Conservation (phyloP, 2,797 vertebrate genomes). For the Tadarida brasiliensis region DNA sequence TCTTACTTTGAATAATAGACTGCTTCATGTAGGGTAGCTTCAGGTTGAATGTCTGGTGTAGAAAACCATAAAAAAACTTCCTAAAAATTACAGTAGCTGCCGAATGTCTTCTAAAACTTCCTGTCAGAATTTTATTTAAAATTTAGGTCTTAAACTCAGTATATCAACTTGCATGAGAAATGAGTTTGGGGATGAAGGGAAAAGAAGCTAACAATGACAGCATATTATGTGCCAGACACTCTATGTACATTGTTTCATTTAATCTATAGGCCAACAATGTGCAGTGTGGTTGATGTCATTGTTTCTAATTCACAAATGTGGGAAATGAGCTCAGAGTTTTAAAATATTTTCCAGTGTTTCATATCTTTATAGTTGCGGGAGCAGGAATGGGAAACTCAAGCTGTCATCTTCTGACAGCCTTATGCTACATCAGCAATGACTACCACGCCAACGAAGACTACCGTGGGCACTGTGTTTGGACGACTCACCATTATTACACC, state of each 20-base stretch:
- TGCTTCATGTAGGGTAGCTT: not conserved
- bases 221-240: not conserved
- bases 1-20: not conserved
- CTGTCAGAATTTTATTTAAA: conserved; percentile 13
- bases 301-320: not conserved
- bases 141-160: conserved; percentile 21
- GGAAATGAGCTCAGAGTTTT: not conserved
- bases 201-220: conserved; percentile 23
- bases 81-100: not conserved
- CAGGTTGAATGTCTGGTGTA: not conserved
- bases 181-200: conserved; percentile 35
- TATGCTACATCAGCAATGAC: fast-evolving
- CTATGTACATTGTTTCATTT: not conserved
- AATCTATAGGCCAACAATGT: not conserved
- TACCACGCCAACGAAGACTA: fast-evolving
- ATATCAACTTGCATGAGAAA: conserved; percentile 34
- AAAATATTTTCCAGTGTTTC: not conserved
- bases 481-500: not conserved
- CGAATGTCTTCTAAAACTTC: conserved; percentile 6
- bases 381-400: not conserved
- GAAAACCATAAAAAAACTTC: not conserved
- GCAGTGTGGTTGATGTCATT: not conserved
- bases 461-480: too few relatives aligned
- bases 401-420: not conserved
- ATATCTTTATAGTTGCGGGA: too few relatives aligned